phyloP scores from a whole-genome alignment of 2,888 invertebrate genomes.

The Plagodis pulveraria region DNA sequence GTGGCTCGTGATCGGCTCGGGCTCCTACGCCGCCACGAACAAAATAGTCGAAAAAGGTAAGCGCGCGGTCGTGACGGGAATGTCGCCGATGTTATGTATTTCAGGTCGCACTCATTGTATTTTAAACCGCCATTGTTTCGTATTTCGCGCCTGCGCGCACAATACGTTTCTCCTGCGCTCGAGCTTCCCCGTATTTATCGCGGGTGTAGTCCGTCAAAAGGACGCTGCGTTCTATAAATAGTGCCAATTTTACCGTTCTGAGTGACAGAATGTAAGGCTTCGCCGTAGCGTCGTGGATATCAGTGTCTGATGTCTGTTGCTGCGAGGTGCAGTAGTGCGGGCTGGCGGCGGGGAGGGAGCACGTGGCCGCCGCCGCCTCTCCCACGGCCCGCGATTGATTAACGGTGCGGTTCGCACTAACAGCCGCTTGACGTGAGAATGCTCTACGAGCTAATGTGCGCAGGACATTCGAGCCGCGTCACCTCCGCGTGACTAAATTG shows the following conservation, averaged over 20 bases:
- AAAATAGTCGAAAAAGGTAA: slow-evolving; percentile 80
- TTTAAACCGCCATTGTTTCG: slow-evolving; percentile 81
- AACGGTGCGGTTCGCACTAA: slow-evolving; percentile 64
- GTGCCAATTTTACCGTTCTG: slow-evolving; percentile 19
- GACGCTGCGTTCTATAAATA: slow-evolving; percentile 51
- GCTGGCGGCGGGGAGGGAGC: slow-evolving; percentile 32
- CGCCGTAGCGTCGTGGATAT: neutral
- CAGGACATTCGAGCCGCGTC: slow-evolving; percentile 57
- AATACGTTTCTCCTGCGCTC: slow-evolving; percentile 48
- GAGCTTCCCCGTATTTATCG: slow-evolving; percentile 42
- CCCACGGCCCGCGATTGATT: slow-evolving; percentile 71
- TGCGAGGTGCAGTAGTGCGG: neutral
- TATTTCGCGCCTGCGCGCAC: slow-evolving; percentile 74
- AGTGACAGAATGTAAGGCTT: slow-evolving; percentile 7
- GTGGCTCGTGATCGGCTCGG: slow-evolving; percentile 60
- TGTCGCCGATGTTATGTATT: slow-evolving; percentile 75
- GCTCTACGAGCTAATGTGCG: slow-evolving; percentile 51
- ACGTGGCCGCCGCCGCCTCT: slow-evolving; percentile 52
- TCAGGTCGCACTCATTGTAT: slow-evolving; percentile 80
- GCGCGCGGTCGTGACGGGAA: slow-evolving; percentile 80
- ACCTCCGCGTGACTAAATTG: slow-evolving; percentile 61
- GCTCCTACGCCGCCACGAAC: slow-evolving; percentile 55
- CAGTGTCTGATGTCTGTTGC: slow-evolving; percentile 1
- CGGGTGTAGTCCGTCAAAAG: slow-evolving; percentile 51
- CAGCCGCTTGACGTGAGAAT: slow-evolving; percentile 59